Evolutionary conservation across 2,888 invertebrate genomes (phyloP).

Genomic region (Nasonovia ribisnigri): DNA sequence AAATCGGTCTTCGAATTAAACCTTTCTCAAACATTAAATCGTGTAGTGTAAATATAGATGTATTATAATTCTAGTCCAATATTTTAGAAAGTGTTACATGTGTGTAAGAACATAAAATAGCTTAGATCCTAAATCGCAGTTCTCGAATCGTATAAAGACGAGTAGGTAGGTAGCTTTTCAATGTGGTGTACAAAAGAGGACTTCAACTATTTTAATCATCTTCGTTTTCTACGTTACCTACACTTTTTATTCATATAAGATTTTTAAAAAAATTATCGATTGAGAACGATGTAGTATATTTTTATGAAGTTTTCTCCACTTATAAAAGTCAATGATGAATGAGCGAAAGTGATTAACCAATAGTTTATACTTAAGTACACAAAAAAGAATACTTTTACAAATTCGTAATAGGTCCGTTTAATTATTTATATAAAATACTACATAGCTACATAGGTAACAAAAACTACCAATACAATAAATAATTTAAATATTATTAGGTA

Average conservation of each 20-base stretch:
- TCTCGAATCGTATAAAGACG: background rate
- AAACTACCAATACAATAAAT: background rate
- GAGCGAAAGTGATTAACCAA: conserved; percentile 3
- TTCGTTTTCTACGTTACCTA: background rate
- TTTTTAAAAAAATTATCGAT: background rate
- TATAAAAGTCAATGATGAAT: conserved; percentile 32
- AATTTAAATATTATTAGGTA: background rate
- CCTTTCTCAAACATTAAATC: background rate
- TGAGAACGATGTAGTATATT: background rate
- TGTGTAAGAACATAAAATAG: background rate
- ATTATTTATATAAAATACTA: background rate
- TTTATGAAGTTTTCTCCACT: conserved; percentile 26
- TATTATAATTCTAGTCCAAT: conserved; percentile 1
- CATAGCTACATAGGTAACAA: too few relatives aligned
- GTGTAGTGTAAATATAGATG: background rate
- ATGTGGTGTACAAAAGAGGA: conserved; percentile 33
- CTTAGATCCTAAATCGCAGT: background rate
- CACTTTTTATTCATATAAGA: background rate
- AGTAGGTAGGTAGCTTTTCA: conserved; percentile 31
- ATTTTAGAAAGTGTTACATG: conserved; percentile 52
- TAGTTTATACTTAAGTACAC: background rate
- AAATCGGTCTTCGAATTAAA: background rate
- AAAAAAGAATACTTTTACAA: background rate
- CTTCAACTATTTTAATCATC: background rate
- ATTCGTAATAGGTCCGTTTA: background rate